Conservation (phyloP, 2,888 invertebrate species). For the Phania funesta region DNA sequence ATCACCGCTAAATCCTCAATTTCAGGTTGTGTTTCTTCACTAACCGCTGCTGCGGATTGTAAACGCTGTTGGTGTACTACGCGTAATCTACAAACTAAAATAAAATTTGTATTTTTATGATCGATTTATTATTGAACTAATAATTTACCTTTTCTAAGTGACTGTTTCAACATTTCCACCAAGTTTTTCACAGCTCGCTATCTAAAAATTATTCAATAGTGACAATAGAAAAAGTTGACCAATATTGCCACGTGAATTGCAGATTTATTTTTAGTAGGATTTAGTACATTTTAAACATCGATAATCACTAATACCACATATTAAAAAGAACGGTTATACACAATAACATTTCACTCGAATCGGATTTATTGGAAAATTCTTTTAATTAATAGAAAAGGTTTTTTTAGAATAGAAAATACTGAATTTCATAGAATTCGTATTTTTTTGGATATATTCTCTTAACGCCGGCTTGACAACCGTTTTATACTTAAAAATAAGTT, state of each 20-base stretch:
- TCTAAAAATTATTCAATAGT: conserved; percentile 39
- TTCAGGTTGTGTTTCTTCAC: conserved; percentile 56
- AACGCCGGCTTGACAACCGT: no score
- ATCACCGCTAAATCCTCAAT: conserved; percentile 73
- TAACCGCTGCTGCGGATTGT: conserved; percentile 59
- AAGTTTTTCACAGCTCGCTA: neutral
- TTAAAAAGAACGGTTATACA: no score
- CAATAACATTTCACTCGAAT: no score
- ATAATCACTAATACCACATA: no score
- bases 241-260: neutral
- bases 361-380: no score
- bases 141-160: conserved; percentile 72
- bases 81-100: conserved; percentile 18
- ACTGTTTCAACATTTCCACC: conserved; percentile 72
- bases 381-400: no score
- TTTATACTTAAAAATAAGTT: no score
- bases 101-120: neutral
- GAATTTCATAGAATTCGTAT: no score
- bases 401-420: no score
- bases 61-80: conserved; percentile 65
- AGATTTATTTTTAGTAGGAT: no score
- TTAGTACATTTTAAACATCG: no score
- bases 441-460: no score
- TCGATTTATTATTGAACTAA: neutral
- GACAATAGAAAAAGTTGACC: neutral